These are phyloP conservation scores for Mesopsocus fuscifrons DNA, from an alignment of 2,888 invertebrate genomes.

Conservation along the genomic window DNA sequence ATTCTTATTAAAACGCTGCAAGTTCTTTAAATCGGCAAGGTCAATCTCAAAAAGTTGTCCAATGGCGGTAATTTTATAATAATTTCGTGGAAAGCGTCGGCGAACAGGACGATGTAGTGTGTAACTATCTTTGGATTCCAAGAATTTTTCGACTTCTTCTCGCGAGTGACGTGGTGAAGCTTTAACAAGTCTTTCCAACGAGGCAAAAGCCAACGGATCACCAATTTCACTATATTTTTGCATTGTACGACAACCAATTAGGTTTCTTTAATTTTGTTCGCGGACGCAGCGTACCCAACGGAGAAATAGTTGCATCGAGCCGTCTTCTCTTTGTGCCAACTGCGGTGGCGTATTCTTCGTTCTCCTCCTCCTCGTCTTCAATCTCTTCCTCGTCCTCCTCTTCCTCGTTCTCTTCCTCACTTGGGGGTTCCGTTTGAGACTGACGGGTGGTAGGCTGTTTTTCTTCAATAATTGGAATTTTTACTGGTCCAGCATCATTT, in stretches of 20 bases:
- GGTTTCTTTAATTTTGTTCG: not conserved
- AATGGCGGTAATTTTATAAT: not conserved
- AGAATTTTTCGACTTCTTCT: not conserved
- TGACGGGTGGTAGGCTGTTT: too few relatives aligned
- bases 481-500: not conserved
- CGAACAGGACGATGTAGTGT: not conserved
- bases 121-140: not conserved
- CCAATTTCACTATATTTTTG: not conserved
- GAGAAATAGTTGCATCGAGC: not conserved
- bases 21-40: not conserved
- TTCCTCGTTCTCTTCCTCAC: not conserved
- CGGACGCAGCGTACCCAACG: not conserved
- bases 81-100: not conserved
- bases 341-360: not conserved
- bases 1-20: not conserved
- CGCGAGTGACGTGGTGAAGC: not conserved
- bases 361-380: not conserved
- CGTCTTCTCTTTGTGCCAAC: not conserved
- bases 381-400: not conserved
- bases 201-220: not conserved
- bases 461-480: not conserved
- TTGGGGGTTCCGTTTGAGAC: not conserved
- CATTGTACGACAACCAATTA: not conserved
- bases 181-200: not conserved
- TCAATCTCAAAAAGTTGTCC: not conserved